Evolutionary conservation across 2,888 invertebrate genomes (phyloP), one percentile per base, ranked within the genome.

Genomic region (Allacma fusca): DNA sequence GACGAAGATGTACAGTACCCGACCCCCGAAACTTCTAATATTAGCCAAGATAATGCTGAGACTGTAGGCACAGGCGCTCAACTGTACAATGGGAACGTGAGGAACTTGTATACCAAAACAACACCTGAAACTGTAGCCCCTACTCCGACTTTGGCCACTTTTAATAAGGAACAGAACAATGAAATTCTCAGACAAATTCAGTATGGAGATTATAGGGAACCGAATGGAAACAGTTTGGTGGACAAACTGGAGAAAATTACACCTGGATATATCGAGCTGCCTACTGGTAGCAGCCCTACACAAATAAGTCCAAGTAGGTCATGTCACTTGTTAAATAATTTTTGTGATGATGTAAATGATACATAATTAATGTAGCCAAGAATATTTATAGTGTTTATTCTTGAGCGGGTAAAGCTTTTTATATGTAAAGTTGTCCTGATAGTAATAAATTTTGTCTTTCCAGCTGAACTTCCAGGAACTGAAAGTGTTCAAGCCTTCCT

Each of bases 131-230:
- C 76, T 75, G 71, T 76, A 13, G 69, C 71, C 21, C 72, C 44
- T n/a, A 64, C 44, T 23, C 21, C 74, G 23, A 29, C 62, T 24
- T 43, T 69, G 0, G 68, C 75, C 13, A 69, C 40, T 1, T 75
- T 29, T 23, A 19, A 69, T 57, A 68, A 78, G 57, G 81, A 79
- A 0, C 77, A 77, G 34, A 71, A 81, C 34, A 81, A 80, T 50
- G 78, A 81, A 44, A 78, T 83, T 21, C 50, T 83, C 26, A 70
- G 78, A 40, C 78, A 81, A 65, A 77, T 83, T 34, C 80, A 83
- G 59, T 71, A 29, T 24, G 83, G 83, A 23, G 78, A 74, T 0
- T 81, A 80, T 43, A 81, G 79, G 62, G 83, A 80, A 19, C 64
- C 78, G n/a, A 81, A 80, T 57, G 62, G 74, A 0, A 80, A 73